Conservation (phyloP, 2,888 invertebrate species). For the Parnassius mnemosyne region DNA sequence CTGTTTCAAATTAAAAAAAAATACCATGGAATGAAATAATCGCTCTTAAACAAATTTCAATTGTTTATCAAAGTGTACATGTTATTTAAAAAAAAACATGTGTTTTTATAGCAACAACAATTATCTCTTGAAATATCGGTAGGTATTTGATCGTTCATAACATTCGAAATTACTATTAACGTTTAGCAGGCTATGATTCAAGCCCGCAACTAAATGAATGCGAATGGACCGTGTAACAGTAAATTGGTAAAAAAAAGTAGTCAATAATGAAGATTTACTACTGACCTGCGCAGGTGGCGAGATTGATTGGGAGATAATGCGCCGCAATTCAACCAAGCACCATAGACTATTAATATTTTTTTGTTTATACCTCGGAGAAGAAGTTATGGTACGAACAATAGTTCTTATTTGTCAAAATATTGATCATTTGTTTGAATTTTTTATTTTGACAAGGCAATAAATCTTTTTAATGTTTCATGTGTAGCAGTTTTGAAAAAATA, state of each 20-base stretch:
- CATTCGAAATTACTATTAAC: slow-evolving; percentile 35
- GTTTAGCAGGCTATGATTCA: slow-evolving; percentile 32
- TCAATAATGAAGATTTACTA: slow-evolving; percentile 70
- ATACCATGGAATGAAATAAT: too few species aligned
- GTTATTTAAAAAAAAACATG: slow-evolving; percentile 2
- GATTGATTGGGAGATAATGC: slow-evolving; percentile 58
- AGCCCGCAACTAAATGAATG: slow-evolving; percentile 31
- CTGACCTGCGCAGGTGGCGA: slow-evolving; percentile 59
- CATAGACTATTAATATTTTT: neutral
- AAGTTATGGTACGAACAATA: too few species aligned
- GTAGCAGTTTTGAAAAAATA: too few species aligned
- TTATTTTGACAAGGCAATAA: too few species aligned
- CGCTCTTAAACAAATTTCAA: too few species aligned
- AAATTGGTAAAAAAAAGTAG: slow-evolving; percentile 58
- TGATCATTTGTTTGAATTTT: too few species aligned
- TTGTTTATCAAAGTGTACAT: neutral
- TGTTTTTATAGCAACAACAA: slow-evolving; percentile 8
- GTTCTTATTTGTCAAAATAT: too few species aligned
- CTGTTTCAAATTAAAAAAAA: too few species aligned
- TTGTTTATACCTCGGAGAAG: too few species aligned
- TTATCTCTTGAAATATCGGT: neutral
- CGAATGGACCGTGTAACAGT: slow-evolving; percentile 55
- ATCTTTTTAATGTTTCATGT: too few species aligned
- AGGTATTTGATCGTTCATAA: slow-evolving; percentile 33
- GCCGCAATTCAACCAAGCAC: slow-evolving; percentile 6